These are phyloP conservation scores for Drosophila oshimai DNA, from an alignment of 1,140 invertebrate genomes.

Conservation along the genomic window DNA sequence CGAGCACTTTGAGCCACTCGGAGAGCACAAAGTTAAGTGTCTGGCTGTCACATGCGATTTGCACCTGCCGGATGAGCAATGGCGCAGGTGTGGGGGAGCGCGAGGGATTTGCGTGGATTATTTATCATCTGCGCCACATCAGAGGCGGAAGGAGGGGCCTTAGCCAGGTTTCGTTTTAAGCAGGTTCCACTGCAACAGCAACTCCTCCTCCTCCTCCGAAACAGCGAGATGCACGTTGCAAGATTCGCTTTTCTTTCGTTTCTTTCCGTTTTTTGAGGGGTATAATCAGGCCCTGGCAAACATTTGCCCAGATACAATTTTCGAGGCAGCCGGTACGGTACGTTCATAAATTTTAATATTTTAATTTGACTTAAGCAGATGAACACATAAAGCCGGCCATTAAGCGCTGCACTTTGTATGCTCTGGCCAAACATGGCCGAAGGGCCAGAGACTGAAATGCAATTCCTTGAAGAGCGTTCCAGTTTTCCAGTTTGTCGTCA, in stretches of 20 bases:
- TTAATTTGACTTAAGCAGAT: conserved; percentile 71
- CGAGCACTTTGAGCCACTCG: conserved; percentile 45
- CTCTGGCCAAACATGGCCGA: conserved; percentile 28
- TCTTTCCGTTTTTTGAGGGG: neutral
- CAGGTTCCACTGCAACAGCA: conserved; percentile 34
- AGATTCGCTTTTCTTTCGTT: conserved; percentile 52
- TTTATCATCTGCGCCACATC: conserved; percentile 76
- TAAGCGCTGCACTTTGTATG: conserved; percentile 36
- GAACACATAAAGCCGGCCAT: conserved; percentile 68
- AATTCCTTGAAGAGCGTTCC: conserved; percentile 53
- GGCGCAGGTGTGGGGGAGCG: conserved; percentile 33
- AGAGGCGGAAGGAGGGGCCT: neutral
- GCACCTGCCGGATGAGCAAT: conserved; percentile 80
- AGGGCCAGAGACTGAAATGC: conserved; percentile 43
- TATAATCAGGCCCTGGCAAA: conserved; percentile 47
- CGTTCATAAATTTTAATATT: conserved; percentile 80
- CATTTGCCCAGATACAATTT: conserved; percentile 49
- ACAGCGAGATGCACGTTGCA: conserved; percentile 64
- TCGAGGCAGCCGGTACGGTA: too few relatives aligned
- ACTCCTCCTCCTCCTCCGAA: neutral
- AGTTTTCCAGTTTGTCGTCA: conserved; percentile 29
- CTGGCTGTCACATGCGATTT: conserved; percentile 80
- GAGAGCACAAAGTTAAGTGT: conserved; percentile 75
- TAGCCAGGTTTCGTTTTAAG: conserved; percentile 67
- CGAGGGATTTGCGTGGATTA: conserved; percentile 72